These are phyloP conservation scores for Magallana nippona DNA, from an alignment of 2,888 invertebrate species.

Conservation along the genomic window DNA sequence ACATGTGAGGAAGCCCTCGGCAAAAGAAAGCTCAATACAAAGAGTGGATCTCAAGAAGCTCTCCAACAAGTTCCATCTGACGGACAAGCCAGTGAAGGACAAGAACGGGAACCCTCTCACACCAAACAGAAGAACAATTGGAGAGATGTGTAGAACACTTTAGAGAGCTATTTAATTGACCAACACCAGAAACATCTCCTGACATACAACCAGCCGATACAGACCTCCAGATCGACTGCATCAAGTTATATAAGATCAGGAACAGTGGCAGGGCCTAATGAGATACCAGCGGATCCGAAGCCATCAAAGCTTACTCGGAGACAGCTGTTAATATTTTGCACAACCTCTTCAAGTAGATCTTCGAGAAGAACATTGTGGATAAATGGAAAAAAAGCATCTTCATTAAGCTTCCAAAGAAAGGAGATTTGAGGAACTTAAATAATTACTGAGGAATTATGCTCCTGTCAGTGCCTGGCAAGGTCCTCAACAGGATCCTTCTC, in stretches of 20 bases:
- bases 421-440: too few species aligned
- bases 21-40: background rate
- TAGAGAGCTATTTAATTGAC: background rate
- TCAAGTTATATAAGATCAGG: background rate
- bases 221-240: background rate
- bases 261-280: background rate
- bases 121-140: background rate
- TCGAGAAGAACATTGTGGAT: too few species aligned
- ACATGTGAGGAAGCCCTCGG: conserved; percentile 24
- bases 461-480: too few species aligned
- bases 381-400: too few species aligned
- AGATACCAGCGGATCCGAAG: background rate
- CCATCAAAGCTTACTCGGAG: background rate
- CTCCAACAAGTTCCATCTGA: conserved; percentile 27
- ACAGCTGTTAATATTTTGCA: background rate
- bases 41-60: background rate
- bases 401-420: too few species aligned
- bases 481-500: background rate
- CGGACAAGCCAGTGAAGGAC: conserved; percentile 35
- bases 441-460: too few species aligned
- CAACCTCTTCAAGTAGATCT: background rate
- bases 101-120: conserved; percentile 20
- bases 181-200: background rate
- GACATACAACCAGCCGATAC: background rate
- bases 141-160: conserved; percentile 27